A percentile compares a stretch with the other conserved stretches of the same genome.
phyloP scores from a whole-genome alignment of 1,140 invertebrate species.

The Ceratitis capitata region DNA sequence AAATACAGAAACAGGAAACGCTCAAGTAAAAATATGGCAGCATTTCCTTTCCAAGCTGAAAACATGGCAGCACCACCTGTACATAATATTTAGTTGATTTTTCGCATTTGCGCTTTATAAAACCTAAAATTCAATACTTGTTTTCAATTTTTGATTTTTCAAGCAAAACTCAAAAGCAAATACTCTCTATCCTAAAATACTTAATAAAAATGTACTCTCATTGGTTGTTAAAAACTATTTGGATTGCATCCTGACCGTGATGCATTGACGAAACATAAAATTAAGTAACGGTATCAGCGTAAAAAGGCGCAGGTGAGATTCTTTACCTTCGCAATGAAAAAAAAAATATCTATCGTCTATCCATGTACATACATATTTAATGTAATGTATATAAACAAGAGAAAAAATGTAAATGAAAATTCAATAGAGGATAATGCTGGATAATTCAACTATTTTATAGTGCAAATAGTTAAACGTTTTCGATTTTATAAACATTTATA shows the following conservation, averaged over 20 bases:
- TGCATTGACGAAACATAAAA: not conserved
- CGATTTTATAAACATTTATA: not conserved
- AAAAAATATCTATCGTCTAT: not conserved
- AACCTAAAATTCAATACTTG: constrained; percentile 25
- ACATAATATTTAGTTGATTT: constrained; percentile 27
- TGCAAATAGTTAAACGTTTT: not conserved
- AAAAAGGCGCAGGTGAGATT: constrained; percentile 1
- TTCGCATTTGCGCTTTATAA: constrained; percentile 26
- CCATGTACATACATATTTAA: not conserved
- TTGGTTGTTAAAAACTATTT: constrained; percentile 10
- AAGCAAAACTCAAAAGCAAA: not conserved
- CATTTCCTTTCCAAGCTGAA: not conserved
- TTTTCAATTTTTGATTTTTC: constrained; percentile 13
- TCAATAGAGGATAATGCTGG: not conserved
- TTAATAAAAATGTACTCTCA: constrained; percentile 1
- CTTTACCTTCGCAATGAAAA: not conserved
- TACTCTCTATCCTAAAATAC: no score
- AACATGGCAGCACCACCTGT: not conserved
- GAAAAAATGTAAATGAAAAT: not conserved
- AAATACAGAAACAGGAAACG: not conserved
- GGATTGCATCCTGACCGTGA: constrained; percentile 22
- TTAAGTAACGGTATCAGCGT: constrained; percentile 7
- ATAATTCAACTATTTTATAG: not conserved
- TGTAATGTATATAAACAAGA: constrained; percentile 35
- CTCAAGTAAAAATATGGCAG: not conserved